These are phyloP conservation scores for Troilus luridus DNA, from an alignment of 2,888 invertebrate genomes.

Conservation along the genomic window DNA sequence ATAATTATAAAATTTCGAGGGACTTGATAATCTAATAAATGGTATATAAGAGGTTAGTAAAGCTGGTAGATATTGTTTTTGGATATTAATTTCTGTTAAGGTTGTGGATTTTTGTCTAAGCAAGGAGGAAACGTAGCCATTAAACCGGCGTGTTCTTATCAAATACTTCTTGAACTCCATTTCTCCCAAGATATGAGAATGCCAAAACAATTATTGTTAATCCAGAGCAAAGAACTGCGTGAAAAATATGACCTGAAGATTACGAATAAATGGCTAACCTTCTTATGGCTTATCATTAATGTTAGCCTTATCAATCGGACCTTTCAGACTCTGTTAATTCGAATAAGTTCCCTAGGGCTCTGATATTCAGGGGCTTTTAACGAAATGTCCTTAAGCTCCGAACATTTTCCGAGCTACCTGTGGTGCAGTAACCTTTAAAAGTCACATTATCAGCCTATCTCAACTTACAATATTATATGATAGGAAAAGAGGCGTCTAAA, in stretches of 20 bases:
- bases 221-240: no score
- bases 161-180: not conserved
- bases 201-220: not conserved
- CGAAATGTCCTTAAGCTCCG: constrained; percentile 3
- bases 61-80: not conserved
- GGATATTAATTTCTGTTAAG: not conserved
- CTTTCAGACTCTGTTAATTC: not conserved
- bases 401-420: not conserved
- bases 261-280: not conserved
- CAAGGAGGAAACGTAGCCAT: not conserved
- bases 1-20: no score
- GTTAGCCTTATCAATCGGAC: not conserved
- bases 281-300: not conserved
- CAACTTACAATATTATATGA: not conserved
- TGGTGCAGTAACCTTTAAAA: constrained; percentile 43
- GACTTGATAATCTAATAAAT: not conserved
- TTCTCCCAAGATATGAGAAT: not conserved
- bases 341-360: not conserved
- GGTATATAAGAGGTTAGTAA: not conserved
- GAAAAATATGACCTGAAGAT: not conserved
- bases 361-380: constrained; percentile 19
- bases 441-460: constrained; percentile 25
- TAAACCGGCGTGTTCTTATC: not conserved
- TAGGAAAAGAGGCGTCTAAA: not conserved
- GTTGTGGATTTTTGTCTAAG: not conserved